Conservation (phyloP, 2,113 vertebrate species). For the Elephas maximus region DNA sequence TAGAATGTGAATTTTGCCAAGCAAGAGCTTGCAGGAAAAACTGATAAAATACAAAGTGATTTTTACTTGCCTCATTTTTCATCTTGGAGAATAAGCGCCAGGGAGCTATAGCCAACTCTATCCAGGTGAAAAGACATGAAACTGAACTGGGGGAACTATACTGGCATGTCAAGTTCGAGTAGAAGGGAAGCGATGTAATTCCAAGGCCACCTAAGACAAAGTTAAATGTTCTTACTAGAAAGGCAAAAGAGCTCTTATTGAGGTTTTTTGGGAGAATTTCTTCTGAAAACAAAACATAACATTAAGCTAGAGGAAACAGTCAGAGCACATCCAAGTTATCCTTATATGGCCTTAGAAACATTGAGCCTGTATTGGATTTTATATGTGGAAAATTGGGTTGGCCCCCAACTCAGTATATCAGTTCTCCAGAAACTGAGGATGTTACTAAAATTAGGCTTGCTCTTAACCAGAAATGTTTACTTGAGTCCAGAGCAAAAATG, state of each 20-base stretch:
- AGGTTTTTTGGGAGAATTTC: not conserved
- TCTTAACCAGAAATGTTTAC: not conserved
- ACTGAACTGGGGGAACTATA: not conserved
- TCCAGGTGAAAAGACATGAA: constrained; percentile 32
- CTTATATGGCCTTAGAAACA: not conserved
- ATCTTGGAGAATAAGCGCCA: not conserved
- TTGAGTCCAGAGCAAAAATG: not conserved
- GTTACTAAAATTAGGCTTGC: constrained; percentile 33
- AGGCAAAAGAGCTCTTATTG: not conserved
- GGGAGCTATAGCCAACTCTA: not conserved
- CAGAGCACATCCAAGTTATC: not conserved
- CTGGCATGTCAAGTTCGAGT: not conserved
- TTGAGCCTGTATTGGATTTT: constrained; percentile 2
- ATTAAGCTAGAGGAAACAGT: not conserved
- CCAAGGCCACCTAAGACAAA: not conserved
- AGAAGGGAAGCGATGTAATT: not conserved
- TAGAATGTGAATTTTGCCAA: constrained; percentile 31
- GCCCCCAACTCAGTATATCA: not conserved
- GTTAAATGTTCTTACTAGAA: constrained; percentile 18
- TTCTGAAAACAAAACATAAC: constrained; percentile 24
- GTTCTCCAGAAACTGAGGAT: not conserved
- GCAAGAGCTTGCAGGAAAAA: not conserved
- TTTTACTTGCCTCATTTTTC: constrained; percentile 40
- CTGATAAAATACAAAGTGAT: not conserved
- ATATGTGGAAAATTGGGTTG: constrained; percentile 8